These are phyloP conservation scores for Cyprinodon tularosa DNA, from an alignment of 2,113 vertebrate species.

Conservation along the genomic window DNA sequence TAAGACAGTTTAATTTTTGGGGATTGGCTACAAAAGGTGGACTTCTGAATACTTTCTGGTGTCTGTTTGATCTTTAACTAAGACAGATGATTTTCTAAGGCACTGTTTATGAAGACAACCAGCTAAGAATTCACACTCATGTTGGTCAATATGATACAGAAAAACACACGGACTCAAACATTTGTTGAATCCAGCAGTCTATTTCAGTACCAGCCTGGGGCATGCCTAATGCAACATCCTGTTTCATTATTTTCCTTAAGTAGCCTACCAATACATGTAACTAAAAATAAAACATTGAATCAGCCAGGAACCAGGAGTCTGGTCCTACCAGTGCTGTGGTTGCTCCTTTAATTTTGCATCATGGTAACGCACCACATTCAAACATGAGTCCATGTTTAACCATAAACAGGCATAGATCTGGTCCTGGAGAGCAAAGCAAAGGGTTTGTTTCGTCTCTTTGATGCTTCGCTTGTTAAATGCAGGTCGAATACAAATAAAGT, in stretches of 20 bases:
- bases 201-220: constrained; percentile 42
- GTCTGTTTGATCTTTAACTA: constrained; percentile 34
- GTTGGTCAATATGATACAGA: constrained; percentile 2
- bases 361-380: constrained; percentile 8
- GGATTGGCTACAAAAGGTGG: neutral
- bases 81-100: constrained; percentile 57
- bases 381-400: constrained; percentile 24
- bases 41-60: constrained; percentile 6
- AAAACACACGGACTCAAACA: constrained; percentile 20
- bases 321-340: constrained; percentile 1
- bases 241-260: neutral
- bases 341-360: constrained; percentile 4
- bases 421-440: constrained; percentile 38
- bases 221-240: constrained; percentile 44
- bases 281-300: neutral
- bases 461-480: neutral
- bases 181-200: constrained; percentile 54
- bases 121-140: constrained; percentile 11
- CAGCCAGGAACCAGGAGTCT: neutral
- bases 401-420: constrained; percentile 13
- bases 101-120: constrained; percentile 45
- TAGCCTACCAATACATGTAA: neutral
- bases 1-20: constrained; percentile 11
- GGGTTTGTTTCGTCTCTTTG: constrained; percentile 1
- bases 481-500: constrained; percentile 15